Percentiles rank a stretch among this genome's conserved stretches.
Conservation (phyloP, 2,113 vertebrate genomes). For the Sebastes schlegelii region DNA sequence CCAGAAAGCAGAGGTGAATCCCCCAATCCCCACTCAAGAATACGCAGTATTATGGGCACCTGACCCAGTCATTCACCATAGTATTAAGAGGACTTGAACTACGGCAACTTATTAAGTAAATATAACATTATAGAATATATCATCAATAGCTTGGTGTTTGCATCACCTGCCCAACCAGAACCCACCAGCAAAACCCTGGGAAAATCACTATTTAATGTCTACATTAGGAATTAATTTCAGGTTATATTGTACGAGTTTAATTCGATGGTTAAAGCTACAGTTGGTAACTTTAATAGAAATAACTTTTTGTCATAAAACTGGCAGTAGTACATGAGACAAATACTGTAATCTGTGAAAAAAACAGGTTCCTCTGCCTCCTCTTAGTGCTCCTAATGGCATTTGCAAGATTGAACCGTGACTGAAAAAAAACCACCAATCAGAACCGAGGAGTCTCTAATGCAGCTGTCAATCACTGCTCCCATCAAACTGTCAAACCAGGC, state of each 20-base stretch:
- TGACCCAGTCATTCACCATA: conserved; percentile 12
- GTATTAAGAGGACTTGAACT: not conserved
- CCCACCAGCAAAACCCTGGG: not conserved
- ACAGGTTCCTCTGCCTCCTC: not conserved
- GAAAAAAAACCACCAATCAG: not conserved
- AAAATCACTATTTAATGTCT: not conserved
- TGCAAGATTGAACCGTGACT: not conserved
- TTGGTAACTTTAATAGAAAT: not conserved
- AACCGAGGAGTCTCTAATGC: no score
- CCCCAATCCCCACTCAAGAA: conserved; percentile 3
- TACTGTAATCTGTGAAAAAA: not conserved
- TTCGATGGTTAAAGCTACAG: not conserved
- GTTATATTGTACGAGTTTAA: not conserved
- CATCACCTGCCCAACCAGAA: not conserved
- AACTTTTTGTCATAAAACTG: not conserved
- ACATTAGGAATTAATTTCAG: not conserved
- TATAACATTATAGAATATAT: not conserved
- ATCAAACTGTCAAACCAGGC: no score
- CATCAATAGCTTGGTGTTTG: not conserved
- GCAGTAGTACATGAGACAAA: not conserved
- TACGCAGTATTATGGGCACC: conserved; percentile 1
- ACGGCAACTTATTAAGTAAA: not conserved
- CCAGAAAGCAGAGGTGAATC: conserved; percentile 20
- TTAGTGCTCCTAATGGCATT: not conserved
- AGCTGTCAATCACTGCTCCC: no score